Conservation (phyloP, 2,888 invertebrate genomes). For the Patella pellucida region DNA sequence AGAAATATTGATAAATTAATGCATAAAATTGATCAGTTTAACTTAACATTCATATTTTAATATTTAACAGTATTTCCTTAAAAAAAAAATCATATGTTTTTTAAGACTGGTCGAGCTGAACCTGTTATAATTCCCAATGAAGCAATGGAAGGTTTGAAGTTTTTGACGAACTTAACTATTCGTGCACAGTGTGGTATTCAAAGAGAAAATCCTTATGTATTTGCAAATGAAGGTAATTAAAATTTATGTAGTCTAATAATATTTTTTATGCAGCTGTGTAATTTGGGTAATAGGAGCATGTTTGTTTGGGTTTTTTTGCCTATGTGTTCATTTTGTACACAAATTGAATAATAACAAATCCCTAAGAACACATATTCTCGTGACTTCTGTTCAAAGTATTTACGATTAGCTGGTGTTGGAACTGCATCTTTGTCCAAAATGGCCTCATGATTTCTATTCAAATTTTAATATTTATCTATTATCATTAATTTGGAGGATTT, state of each 20-base stretch:
- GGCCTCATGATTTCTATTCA: no score
- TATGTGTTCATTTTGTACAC: no score
- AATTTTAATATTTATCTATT: no score
- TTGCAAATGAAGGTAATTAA: not conserved
- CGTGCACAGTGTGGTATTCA: not conserved
- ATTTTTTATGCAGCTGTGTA: no score
- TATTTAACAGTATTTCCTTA: not conserved
- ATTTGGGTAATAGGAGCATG: no score
- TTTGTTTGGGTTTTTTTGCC: no score
- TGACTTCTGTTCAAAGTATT: no score
- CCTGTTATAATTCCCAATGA: not conserved
- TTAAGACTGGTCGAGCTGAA: not conserved
- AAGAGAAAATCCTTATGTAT: not conserved
- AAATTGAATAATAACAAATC: no score
- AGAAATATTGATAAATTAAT: not conserved
- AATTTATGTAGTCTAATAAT: not conserved
- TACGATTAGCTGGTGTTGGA: no score
- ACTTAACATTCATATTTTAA: not conserved
- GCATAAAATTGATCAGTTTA: not conserved
- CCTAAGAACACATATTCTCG: no score
- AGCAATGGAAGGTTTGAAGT: not conserved
- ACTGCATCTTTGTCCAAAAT: no score
- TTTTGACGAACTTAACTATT: not conserved
- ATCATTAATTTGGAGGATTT: not conserved
- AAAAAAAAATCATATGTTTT: no score